Evolutionary conservation across 1,140 invertebrate genomes (phyloP).

Genomic region (Drosophila ficusphila): DNA sequence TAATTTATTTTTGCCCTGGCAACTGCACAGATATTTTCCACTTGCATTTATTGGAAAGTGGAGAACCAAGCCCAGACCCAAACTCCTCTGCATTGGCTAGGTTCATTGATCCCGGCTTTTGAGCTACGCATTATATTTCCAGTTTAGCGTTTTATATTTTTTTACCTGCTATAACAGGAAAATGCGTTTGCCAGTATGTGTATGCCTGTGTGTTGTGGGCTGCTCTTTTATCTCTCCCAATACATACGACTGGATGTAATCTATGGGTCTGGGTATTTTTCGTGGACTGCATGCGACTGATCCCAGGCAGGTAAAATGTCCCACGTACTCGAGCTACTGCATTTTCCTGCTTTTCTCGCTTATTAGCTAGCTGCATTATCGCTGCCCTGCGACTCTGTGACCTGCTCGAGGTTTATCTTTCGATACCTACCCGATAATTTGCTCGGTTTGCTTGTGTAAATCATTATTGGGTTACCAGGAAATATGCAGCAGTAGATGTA

Average conservation of each 20-base stretch:
- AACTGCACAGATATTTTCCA: constrained; percentile 34
- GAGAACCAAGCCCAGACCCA: constrained; percentile 51
- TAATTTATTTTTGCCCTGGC: constrained; percentile 54
- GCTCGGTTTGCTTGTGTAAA: constrained; percentile 31
- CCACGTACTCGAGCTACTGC: constrained; percentile 54
- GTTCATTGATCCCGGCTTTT: constrained; percentile 77
- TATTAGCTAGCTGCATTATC: constrained; percentile 74
- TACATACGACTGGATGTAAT: constrained; percentile 29
- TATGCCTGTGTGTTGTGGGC: constrained; percentile 22
- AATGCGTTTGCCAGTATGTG: constrained; percentile 54
- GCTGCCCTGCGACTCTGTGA: constrained; percentile 44
- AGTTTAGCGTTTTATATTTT: constrained; percentile 75
- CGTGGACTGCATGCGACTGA: constrained; percentile 14
- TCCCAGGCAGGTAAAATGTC: constrained; percentile 55
- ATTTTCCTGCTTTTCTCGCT: constrained; percentile 49
- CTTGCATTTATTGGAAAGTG: constrained; percentile 51
- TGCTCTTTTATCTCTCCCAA: constrained; percentile 61
- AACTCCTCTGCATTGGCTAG: constrained; percentile 43
- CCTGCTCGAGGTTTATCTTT: constrained; percentile 37
- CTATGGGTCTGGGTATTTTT: constrained; percentile 6
- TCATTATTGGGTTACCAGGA: constrained; percentile 46
- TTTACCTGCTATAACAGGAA: constrained; percentile 78
- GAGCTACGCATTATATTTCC: constrained; percentile 78
- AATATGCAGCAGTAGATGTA: constrained; percentile 19
- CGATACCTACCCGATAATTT: constrained; percentile 48